phyloP scores from a whole-genome alignment of 2,797 vertebrate species.

The Ptychobarbus kaznakovi region DNA sequence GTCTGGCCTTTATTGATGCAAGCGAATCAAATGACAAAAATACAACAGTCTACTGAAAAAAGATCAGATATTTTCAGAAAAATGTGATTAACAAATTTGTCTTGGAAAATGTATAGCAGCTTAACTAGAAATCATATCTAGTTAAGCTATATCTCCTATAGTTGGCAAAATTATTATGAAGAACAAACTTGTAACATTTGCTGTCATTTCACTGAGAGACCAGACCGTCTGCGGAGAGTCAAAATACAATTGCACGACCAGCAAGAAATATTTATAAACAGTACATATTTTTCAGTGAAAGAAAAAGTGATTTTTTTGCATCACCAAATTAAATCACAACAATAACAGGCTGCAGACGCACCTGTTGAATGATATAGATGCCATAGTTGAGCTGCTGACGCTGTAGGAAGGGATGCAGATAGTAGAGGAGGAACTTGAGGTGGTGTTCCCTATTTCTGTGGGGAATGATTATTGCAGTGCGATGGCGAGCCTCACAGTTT shows the following conservation, averaged over 20 bases:
- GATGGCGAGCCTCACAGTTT: slow-evolving; percentile 78
- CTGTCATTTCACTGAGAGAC: not conserved
- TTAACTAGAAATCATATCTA: not conserved
- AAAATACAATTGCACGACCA: not conserved
- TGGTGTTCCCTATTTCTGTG: slow-evolving; percentile 81
- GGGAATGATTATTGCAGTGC: slow-evolving; percentile 81
- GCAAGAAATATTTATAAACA: not conserved
- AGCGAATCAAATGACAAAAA: not conserved
- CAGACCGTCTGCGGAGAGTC: not conserved
- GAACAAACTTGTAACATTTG: not conserved
- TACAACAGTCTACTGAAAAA: not conserved
- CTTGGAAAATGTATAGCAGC: not conserved
- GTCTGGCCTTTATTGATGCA: not conserved
- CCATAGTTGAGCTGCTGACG: slow-evolving; percentile 82
- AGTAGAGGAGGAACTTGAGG: slow-evolving; percentile 82
- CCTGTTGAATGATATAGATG: slow-evolving; percentile 86
- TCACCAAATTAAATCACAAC: not conserved
- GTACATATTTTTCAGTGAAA: not conserved
- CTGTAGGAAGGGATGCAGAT: slow-evolving; percentile 85
- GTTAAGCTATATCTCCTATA: not conserved
- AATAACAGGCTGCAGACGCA: slow-evolving; percentile 44
- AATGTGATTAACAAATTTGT: not conserved
- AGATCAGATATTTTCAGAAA: not conserved
- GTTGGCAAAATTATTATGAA: not conserved
- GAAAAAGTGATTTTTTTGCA: not conserved